A percentile compares a stretch with the other conserved stretches of the same genome.
Evolutionary conservation across 2,113 vertebrate species (phyloP).

Genomic region (Mus musculus): DNA sequence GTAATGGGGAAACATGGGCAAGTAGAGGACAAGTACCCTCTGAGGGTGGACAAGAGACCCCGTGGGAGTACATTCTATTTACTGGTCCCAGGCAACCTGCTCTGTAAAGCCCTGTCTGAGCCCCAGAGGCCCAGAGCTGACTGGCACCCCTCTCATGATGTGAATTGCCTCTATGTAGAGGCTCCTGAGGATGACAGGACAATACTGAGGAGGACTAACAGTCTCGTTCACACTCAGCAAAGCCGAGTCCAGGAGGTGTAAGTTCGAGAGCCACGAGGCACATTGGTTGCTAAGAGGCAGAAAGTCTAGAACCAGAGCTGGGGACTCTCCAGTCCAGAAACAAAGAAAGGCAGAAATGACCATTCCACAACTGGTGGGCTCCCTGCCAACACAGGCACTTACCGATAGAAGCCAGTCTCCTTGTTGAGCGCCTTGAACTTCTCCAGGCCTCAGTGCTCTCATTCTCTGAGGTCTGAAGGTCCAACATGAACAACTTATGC

Average conservation of each 20-base stretch:
- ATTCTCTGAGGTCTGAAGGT: constrained; percentile 95
- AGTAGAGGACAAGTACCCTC: background rate
- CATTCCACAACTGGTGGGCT: fast-evolving
- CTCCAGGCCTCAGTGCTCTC: constrained; percentile 94
- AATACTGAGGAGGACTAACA: background rate
- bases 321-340: background rate
- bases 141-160: background rate
- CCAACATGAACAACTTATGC: constrained; percentile 96
- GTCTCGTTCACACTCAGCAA: background rate
- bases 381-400: constrained; percentile 83
- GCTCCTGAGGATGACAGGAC: background rate
- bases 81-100: background rate
- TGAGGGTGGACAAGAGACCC: background rate
- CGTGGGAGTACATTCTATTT: background rate
- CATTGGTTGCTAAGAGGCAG: background rate
- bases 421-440: constrained; percentile 97
- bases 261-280: background rate
- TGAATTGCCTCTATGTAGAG: background rate
- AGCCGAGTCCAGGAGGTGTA: background rate
- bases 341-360: background rate
- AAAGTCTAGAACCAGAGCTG: background rate
- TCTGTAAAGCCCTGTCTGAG: background rate
- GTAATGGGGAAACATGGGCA: background rate
- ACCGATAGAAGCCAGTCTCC: constrained; percentile 97
- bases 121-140: background rate